These are phyloP conservation scores for Oreochromis aureus DNA, from an alignment of 2,113 vertebrate genomes.

Conservation along the genomic window DNA sequence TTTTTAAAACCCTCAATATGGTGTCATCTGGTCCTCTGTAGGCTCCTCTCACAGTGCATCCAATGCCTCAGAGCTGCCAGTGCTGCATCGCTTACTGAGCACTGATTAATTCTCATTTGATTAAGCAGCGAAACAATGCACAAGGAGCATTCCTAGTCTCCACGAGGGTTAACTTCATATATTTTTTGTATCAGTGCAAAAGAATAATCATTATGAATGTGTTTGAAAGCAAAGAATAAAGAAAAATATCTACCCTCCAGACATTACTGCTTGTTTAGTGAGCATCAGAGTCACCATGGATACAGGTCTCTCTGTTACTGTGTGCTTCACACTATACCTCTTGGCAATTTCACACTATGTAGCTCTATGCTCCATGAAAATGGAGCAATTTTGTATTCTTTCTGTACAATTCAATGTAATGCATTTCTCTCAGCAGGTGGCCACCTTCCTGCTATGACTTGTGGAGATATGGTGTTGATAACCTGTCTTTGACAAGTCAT, in stretches of 20 bases:
- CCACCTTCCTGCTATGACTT: neutral
- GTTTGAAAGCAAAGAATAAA: neutral
- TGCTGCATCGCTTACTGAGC: slow-evolving; percentile 6
- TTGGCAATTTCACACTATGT: slow-evolving; percentile 10
- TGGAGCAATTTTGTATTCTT: neutral
- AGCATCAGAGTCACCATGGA: slow-evolving; percentile 29
- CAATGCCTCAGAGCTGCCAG: slow-evolving; percentile 22
- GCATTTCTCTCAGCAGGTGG: neutral
- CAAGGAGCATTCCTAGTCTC: neutral
- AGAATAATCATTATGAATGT: neutral
- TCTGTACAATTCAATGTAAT: neutral
- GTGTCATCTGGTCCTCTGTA: slow-evolving; percentile 46
- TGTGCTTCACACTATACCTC: neutral
- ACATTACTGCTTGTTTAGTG: neutral
- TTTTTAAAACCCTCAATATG: slow-evolving; percentile 50
- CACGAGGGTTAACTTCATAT: neutral
- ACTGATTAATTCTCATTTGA: neutral
- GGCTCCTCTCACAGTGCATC: neutral
- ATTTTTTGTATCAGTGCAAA: neutral
- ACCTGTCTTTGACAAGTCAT: neutral
- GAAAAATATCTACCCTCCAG: neutral
- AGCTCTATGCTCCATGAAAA: neutral
- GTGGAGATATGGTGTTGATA: neutral
- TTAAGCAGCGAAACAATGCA: neutral
- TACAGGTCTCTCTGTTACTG: slow-evolving; percentile 12